These are phyloP conservation scores for Forbesichthys papilliferus DNA, from an alignment of 2,113 vertebrate species.

Conservation along the genomic window DNA sequence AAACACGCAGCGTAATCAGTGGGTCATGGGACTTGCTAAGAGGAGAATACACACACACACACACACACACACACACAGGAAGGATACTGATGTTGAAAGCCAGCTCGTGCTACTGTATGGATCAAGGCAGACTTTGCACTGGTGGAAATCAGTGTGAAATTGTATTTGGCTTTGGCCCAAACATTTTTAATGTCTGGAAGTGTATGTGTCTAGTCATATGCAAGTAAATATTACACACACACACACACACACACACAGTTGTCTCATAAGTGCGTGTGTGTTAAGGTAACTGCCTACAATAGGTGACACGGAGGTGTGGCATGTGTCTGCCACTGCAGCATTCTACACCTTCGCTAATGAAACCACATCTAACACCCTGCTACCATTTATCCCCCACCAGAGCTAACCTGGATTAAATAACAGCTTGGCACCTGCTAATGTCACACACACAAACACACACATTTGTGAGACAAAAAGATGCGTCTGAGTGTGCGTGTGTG, in stretches of 20 bases:
- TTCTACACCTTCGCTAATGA: not conserved
- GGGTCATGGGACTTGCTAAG: conserved; percentile 56
- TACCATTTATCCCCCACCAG: not conserved
- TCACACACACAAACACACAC: not conserved
- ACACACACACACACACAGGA: not conserved
- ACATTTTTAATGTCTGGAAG: not conserved
- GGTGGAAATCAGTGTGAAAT: not conserved
- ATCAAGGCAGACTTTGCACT: not conserved
- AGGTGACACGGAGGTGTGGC: not conserved
- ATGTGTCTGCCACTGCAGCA: too few relatives aligned
- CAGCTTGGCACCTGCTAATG: not conserved
- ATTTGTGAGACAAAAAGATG: too few relatives aligned
- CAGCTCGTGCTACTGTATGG: not conserved
- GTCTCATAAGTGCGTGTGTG: not conserved
- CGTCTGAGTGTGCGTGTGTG: too few relatives aligned
- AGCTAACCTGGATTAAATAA: not conserved
- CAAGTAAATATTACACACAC: not conserved
- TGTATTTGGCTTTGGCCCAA: not conserved
- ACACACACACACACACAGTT: not conserved
- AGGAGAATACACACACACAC: conserved; percentile 35
- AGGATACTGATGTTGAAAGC: not conserved
- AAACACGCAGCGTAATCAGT: conserved; percentile 25
- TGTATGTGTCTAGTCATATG: not conserved
- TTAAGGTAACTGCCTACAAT: conserved; percentile 12
- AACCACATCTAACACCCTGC: not conserved